These are phyloP conservation scores for Trematocara nigrifrons DNA, from an alignment of 2,113 vertebrate species.

Conservation along the genomic window DNA sequence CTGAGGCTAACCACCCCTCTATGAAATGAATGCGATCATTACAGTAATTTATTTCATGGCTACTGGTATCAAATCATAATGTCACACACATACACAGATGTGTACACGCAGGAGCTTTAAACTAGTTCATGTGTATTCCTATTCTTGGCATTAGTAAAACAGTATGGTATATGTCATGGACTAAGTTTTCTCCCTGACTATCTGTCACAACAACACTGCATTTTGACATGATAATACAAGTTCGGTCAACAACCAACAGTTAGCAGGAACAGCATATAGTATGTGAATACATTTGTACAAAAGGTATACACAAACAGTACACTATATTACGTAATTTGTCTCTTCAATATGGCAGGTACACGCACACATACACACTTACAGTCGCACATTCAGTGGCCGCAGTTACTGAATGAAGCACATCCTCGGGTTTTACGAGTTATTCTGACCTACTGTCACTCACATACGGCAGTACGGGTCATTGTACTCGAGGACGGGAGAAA, in stretches of 20 bases:
- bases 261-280: constrained; percentile 63
- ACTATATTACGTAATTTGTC: constrained; percentile 42
- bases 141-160: constrained; percentile 32
- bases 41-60: constrained; percentile 49
- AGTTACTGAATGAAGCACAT: constrained; percentile 17
- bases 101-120: constrained; percentile 11
- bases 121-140: constrained; percentile 17
- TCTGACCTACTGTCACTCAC: constrained; percentile 25
- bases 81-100: constrained; percentile 42
- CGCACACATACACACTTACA: neutral
- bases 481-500: constrained; percentile 71
- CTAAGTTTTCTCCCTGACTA: constrained; percentile 55
- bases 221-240: constrained; percentile 59
- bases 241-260: constrained; percentile 58
- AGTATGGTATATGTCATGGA: constrained; percentile 43
- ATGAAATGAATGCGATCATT: constrained; percentile 8
- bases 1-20: neutral
- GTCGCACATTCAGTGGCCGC: constrained; percentile 19
- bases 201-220: constrained; percentile 62
- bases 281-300: constrained; percentile 66
- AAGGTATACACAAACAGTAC: constrained; percentile 64
- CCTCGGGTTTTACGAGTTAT: neutral
- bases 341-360: constrained; percentile 38
- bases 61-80: constrained; percentile 34
- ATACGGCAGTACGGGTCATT: constrained; percentile 47